Base-by-base conservation (phyloP, 2,888 invertebrate genomes). In the Diachrysia chrysitis region DNA sequence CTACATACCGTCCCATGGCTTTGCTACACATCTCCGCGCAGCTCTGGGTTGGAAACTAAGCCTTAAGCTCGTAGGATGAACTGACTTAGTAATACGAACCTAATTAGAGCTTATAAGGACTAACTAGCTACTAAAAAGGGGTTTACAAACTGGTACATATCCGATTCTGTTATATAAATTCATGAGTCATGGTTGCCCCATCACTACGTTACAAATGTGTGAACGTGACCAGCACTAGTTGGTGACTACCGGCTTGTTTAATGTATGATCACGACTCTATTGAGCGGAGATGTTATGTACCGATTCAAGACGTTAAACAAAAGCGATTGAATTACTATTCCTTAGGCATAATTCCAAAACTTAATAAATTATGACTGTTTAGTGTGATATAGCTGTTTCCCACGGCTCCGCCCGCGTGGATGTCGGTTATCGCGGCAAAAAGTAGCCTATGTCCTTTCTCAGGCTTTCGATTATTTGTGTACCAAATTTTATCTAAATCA, bases 91-190 rank as follows among this genome's bases (percentile, higher is more conserved):
- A 29, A 53, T 37, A 32, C 12, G 9, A 37, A 58, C 60, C 37
- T 74, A 73, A 74, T 74, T 74, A 73, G 42, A 21, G 14, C 78
- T 2, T 67, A 61, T 32, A 77, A 56, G 74, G 74, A 32, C 14
- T 1, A 10, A 2, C 19, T 6, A 10, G 12, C 29, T 51, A 42
- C 3, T 25, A 51, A 12, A 21, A 12, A 46, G 19, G 32, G 29
- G 51, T n/a, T 61, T 63, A 60, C 73, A 63, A 42, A 25, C 42
- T 35, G 25, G 48, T 51, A 29, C 60, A 61, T 63, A 67, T 77
- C 78, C 58, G 63, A 77, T 72, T 61, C 25, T 60, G 73, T 67
- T 74, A 61, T 58, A 67, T 63, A 77, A 66, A 61, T 72, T 4
- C 60, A 56, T 73, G 68, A 74, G 58, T 77, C 59, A 71, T 21